A percentile compares a stretch with the other conserved stretches of the same genome.
These are phyloP conservation scores for Teinopalpus imperialis DNA, from an alignment of 2,888 invertebrate species.

Conservation along the genomic window DNA sequence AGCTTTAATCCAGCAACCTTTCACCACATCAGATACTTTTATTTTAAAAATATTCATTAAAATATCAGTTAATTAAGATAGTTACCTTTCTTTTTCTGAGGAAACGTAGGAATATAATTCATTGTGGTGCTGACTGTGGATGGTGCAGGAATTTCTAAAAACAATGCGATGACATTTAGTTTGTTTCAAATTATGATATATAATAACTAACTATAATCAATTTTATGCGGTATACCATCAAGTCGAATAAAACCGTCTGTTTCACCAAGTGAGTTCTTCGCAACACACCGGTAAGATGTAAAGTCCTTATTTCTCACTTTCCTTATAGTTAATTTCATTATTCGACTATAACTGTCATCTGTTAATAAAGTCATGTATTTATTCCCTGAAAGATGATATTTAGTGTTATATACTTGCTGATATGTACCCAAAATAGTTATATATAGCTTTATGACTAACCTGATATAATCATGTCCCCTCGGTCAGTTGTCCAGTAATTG, in stretches of 20 bases:
- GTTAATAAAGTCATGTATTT: conserved; percentile 93
- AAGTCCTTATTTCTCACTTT: conserved; percentile 90
- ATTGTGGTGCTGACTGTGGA: conserved; percentile 85
- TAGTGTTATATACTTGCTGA: too few species aligned
- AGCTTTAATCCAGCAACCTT: too few species aligned
- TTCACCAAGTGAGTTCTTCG: conserved; percentile 94
- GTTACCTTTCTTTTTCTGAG: conserved; percentile 85
- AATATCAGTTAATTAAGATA: too few species aligned
- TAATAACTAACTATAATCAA: too few species aligned
- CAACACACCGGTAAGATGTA: conserved; percentile 94
- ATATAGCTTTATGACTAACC: conserved; percentile 83
- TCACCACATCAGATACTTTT: too few species aligned
- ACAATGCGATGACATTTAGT: neutral
- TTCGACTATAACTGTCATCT: conserved; percentile 93
- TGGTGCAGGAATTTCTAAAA: conserved; percentile 92
- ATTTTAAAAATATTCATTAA: too few species aligned
- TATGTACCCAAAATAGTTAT: too few species aligned
- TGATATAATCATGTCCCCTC: conserved; percentile 96
- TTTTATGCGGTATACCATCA: conserved; percentile 90
- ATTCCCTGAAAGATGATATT: conserved; percentile 86
- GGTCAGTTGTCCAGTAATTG: conserved; percentile 96
- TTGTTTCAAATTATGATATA: too few species aligned
- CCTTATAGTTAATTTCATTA: conserved; percentile 94
- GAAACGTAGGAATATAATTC: conserved; percentile 80
- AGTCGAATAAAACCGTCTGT: conserved; percentile 95